These are phyloP conservation scores for Prionailurus viverrinus DNA, from an alignment of 2,113 vertebrate genomes.

Conservation along the genomic window DNA sequence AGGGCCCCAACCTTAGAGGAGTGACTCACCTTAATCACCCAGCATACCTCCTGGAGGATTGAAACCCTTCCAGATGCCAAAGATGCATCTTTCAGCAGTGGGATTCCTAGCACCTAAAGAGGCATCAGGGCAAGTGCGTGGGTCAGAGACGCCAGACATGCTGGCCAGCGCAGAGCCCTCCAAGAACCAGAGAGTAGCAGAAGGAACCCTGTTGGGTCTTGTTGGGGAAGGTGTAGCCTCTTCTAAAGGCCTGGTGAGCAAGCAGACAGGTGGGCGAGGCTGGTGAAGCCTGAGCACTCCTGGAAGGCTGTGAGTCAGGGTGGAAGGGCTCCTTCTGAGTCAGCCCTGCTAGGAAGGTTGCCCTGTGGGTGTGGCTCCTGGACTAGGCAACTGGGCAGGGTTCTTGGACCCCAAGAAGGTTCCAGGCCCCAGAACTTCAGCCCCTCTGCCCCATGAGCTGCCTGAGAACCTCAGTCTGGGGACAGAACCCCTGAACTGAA, in stretches of 20 bases:
- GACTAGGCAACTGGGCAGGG: background rate
- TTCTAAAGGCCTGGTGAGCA: background rate
- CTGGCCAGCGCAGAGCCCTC: background rate
- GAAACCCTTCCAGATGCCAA: background rate
- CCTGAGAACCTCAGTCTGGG: constrained; percentile 1
- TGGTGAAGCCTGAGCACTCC: background rate
- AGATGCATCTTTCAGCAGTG: background rate
- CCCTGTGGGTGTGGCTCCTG: background rate
- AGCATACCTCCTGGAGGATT: background rate
- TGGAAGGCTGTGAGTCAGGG: background rate
- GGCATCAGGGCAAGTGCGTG: background rate
- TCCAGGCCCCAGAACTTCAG: background rate
- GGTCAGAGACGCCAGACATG: background rate
- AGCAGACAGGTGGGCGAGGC: background rate
- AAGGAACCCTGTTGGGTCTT: background rate
- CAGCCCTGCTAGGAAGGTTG: background rate
- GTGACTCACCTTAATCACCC: background rate
- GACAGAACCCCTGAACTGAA: background rate
- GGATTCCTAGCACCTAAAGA: background rate
- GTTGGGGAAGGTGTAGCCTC: background rate
- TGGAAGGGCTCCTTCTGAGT: background rate
- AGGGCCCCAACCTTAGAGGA: background rate
- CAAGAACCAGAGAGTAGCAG: background rate
- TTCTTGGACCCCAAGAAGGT: background rate
- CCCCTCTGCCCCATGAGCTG: background rate